Conservation (phyloP, 2,888 invertebrate genomes). For the Abrostola triplasia region DNA sequence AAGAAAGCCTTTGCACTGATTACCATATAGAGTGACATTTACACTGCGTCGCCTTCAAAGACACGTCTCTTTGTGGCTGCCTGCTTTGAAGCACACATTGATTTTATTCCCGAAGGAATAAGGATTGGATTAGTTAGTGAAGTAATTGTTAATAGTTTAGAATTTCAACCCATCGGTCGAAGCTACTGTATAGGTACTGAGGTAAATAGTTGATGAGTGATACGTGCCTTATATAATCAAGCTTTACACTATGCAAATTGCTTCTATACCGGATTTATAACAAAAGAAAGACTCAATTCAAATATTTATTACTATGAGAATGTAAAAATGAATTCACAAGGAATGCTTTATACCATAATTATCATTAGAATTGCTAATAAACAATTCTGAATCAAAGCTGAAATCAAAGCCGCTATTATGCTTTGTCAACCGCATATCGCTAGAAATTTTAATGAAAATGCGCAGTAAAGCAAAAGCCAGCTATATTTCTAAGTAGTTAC, state of each 20-base stretch:
- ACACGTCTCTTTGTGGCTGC: conserved; percentile 52
- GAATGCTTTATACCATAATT: neutral
- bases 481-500: conserved; percentile 23
- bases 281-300: too few relatives aligned
- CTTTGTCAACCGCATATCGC: conserved; percentile 24
- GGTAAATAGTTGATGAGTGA: neutral
- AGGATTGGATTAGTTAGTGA: conserved; percentile 35
- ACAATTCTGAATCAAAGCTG: conserved; percentile 10
- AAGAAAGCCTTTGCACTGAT: conserved; percentile 62
- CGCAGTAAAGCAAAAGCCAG: conserved; percentile 18
- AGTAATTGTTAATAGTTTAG: conserved; percentile 33
- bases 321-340: neutral
- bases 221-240: neutral
- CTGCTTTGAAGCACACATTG: conserved; percentile 43
- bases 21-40: conserved; percentile 75
- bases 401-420: conserved; percentile 35
- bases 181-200: conserved; percentile 6
- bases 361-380: conserved; percentile 21
- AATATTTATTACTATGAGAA: too few relatives aligned
- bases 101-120: conserved; percentile 38
- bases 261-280: too few relatives aligned
- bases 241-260: too few relatives aligned
- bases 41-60: conserved; percentile 66
- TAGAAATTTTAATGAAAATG: conserved; percentile 35
- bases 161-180: conserved; percentile 15